Percentiles rank a stretch among this genome's conserved stretches.
phyloP scores from a whole-genome alignment of 1,140 invertebrate species.

The Halictus rubicundus region DNA sequence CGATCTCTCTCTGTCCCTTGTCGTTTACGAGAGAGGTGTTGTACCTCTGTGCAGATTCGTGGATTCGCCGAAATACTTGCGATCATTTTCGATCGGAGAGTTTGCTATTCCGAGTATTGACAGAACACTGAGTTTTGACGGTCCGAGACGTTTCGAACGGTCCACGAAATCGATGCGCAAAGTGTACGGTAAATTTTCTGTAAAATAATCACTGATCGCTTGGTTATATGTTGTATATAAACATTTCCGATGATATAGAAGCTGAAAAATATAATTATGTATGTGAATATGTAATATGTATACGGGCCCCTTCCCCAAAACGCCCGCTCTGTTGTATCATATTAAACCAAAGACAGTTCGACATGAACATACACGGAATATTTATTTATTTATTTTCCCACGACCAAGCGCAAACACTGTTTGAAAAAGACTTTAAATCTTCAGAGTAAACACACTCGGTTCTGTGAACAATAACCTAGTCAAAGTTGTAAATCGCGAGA shows the following conservation, averaged over 20 bases:
- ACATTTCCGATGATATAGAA: constrained; percentile 59
- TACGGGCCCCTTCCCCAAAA: constrained; percentile 52
- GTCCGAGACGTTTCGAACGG: neutral
- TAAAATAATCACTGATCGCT: constrained; percentile 49
- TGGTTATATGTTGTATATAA: constrained; percentile 65
- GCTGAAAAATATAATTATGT: constrained; percentile 62
- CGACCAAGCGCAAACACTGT: too few relatives aligned
- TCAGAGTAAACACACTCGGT: too few relatives aligned
- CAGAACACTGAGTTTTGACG: neutral
- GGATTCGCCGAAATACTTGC: neutral
- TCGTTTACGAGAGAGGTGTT: neutral
- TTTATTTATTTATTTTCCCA: constrained; percentile 29
- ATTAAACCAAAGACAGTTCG: constrained; percentile 78
- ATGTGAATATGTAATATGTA: constrained; percentile 70
- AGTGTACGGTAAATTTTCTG: constrained; percentile 46
- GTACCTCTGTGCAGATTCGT: neutral
- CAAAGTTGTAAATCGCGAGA: too few relatives aligned
- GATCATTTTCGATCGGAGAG: neutral
- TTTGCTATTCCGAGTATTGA: neutral
- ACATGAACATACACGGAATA: constrained; percentile 20
- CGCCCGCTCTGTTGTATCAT: constrained; percentile 72
- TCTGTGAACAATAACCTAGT: too few relatives aligned
- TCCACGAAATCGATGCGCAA: neutral
- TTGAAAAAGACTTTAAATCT: too few relatives aligned
- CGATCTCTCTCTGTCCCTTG: constrained; percentile 8